Evolutionary conservation across 92 coral and sea anemone genomes (phyloP), one percentile per base, ranked within the genome.

Genomic region (Siderastrea siderea): DNA sequence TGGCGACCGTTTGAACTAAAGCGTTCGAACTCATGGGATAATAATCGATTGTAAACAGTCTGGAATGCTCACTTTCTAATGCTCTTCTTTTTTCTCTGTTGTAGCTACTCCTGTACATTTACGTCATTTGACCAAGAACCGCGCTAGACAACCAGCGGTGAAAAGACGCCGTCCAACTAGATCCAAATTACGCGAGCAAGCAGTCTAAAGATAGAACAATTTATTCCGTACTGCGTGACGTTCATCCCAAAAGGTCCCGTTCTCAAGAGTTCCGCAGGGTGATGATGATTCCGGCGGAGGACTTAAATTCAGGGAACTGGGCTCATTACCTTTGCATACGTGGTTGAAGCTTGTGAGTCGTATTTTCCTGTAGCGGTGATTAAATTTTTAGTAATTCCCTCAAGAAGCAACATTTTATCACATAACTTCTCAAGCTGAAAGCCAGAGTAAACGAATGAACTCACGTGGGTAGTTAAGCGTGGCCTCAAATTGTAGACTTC

Each of bases 61-160:
- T 48, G 43, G 43, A 1, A 26, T 12, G 47, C 0, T 46, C 15
- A 26, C 3, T 15, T 46, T 47, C 44, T 67, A 2, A 71, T 15
- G 9, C 17, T 49, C 15, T 1, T 73, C 14, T 47, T 17, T 6
- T 83, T 48, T 16, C 1, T 54, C 9, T 84, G 2, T 61, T 58
- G 13, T 78, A 95, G 98, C 98, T 66, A 95, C 94, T 44, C 95
- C 98, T 1, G 92, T 87, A 3, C 95, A 82, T 43, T 89, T 95
- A 50, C 79, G 75, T 1, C 98, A 95, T 64, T 79, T 95, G 12
- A 95, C 98, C 1, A 95, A 95, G 84, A 74, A 89, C 84, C 87
- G 98, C 86, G 95, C 88, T 51, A 69, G 86, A 49, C 77, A 73
- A n/a, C 96, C 87, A 52, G 65, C 60, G 1, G 64, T 81, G 14